A percentile compares a stretch with the other conserved stretches of the same genome.
Conservation (phyloP, 2,888 invertebrate genomes). For the Melanotus villosus region DNA sequence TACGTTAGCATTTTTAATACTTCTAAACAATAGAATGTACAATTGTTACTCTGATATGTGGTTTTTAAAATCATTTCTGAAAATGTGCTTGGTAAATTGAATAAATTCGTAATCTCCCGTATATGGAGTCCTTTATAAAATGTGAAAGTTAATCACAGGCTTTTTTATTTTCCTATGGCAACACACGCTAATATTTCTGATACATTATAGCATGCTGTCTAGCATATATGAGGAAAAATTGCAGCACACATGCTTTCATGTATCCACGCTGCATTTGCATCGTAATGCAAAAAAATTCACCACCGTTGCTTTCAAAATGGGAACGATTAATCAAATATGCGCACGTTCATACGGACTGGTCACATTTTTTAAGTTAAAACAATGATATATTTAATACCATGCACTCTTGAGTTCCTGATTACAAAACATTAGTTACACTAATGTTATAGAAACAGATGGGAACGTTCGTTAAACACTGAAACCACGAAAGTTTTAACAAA, state of each 20-base stretch:
- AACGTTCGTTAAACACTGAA: neutral
- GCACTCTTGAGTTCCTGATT: too few species aligned
- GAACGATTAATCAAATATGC: slow-evolving; percentile 19
- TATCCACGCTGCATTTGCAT: slow-evolving; percentile 13
- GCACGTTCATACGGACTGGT: slow-evolving; percentile 4
- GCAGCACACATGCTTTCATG: neutral
- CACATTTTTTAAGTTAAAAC: slow-evolving; percentile 12
- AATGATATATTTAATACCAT: too few species aligned
- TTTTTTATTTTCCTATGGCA: slow-evolving; percentile 7
- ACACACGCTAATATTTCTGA: slow-evolving; percentile 13
- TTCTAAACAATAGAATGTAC: too few species aligned
- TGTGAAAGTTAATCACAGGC: neutral
- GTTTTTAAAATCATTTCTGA: too few species aligned
- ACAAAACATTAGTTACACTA: too few species aligned
- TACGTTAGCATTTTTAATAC: too few species aligned
- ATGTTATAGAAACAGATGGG: neutral
- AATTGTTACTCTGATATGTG: too few species aligned
- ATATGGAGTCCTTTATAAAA: neutral
- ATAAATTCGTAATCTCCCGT: too few species aligned
- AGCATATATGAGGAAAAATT: slow-evolving; percentile 12
- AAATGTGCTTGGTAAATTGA: too few species aligned
- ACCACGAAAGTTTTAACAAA: slow-evolving; percentile 18
- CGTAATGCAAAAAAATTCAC: slow-evolving; percentile 1
- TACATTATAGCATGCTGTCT: neutral
- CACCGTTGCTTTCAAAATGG: slow-evolving; percentile 3